Evolutionary conservation across 2,888 invertebrate genomes (phyloP), one percentile per base, ranked within the genome.

Genomic region (Orthonevra nobilis): DNA sequence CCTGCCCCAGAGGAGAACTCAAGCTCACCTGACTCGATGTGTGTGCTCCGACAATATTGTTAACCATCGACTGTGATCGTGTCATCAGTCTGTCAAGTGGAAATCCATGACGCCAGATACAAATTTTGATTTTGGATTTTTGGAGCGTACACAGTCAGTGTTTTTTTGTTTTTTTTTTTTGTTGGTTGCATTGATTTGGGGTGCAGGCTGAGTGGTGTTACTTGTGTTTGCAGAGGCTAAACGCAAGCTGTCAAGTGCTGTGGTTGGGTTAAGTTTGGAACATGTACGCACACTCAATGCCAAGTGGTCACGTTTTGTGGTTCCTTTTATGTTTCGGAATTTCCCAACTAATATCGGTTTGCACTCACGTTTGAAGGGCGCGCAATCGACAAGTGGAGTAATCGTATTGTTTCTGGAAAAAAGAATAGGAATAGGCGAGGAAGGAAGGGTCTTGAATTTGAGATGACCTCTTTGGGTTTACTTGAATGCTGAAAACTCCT

Each of bases 1-100:
- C 50, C 58, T 36, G 50, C 58, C 50, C 64, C 50, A 50, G 50
- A 72, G 63, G 28, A 54, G 28, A n/a, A n/a, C n/a, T n/a, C n/a
- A n/a, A n/a, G n/a, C n/a, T 48, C 56, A 48, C 48, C 63, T 44
- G 38, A 26, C 14, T 14, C 32, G 30, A 9, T n/a, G 10, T 28
- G 20, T 17, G n/a, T 19, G n/a, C 17, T 46, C 17, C 17, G 20
- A 20, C 17, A 30, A 9, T 9, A 4, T 30, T 40, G 40, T 12
- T 56, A 30, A 12, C 2, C 7, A 40, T 40, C 40, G 30, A 19
- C 26, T 6, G 36, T 9, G 32, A 58, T 50, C 20, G 61, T 54
- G 54, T 48, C 70, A 63, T 70, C 46, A 20, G 20, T 30, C 20
- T 20, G 19, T 58, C 42, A 32, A 58, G 44, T 42, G 28, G 61